Conservation (phyloP, 2,113 vertebrate genomes). For the Pseudorhombus dupliciocellatus region DNA sequence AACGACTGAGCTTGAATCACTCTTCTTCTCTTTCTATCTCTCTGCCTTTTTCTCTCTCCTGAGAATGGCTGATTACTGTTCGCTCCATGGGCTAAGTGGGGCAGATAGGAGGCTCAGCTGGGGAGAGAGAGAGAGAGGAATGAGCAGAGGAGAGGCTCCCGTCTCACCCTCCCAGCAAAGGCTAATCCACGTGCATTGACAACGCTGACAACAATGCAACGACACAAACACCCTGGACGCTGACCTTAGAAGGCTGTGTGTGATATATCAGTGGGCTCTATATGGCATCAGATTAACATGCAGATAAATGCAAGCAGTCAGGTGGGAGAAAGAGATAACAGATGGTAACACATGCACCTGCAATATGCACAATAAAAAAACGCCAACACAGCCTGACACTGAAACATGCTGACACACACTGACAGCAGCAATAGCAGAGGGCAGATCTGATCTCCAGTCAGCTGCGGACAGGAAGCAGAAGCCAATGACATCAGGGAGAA, state of each 20-base stretch:
- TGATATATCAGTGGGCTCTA: conserved; percentile 23
- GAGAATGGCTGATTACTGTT: conserved; percentile 80
- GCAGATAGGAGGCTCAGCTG: conserved; percentile 78
- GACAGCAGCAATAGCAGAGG: conserved; percentile 27
- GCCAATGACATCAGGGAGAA: conserved; percentile 24
- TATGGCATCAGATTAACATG: conserved; percentile 3
- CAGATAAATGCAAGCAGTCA: conserved; percentile 3
- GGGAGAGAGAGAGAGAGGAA: conserved; percentile 47
- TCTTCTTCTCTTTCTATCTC: conserved; percentile 54
- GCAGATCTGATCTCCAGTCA: conserved; percentile 41
- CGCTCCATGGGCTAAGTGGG: conserved; percentile 81
- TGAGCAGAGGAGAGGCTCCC: conserved; percentile 56
- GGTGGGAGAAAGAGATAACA: background rate
- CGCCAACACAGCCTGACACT: background rate
- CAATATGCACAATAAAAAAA: background rate
- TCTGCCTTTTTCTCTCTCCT: conserved; percentile 67
- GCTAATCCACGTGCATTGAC: conserved; percentile 48
- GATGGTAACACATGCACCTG: conserved; percentile 8
- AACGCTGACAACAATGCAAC: conserved; percentile 42
- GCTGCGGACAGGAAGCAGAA: conserved; percentile 38
- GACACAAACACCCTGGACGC: conserved; percentile 31
- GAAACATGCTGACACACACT: conserved; percentile 16
- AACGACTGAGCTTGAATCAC: conserved; percentile 61
- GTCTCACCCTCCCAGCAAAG: conserved; percentile 27
- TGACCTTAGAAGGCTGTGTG: conserved; percentile 13